Conservation (phyloP, 2,797 vertebrate genomes). For the Coluber constrictor region DNA sequence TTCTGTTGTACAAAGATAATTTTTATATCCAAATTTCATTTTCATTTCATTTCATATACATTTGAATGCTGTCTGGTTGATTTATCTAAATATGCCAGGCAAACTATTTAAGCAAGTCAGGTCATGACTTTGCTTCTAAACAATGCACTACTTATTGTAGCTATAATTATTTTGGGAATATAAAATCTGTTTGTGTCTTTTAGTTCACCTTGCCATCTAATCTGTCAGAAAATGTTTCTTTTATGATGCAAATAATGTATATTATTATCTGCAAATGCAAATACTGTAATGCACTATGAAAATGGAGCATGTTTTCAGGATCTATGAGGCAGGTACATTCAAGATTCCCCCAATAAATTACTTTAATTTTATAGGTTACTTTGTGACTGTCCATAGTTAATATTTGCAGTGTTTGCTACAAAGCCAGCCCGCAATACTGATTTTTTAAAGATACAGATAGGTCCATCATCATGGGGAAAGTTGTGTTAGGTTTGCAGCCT, state of each 20-base stretch:
- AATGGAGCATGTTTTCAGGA: not conserved
- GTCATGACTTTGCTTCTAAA: not conserved
- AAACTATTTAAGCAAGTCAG: not conserved
- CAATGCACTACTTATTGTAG: not conserved
- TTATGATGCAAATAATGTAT: not conserved
- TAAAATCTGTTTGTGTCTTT: not conserved
- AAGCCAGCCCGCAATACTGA: not conserved
- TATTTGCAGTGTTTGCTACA: not conserved
- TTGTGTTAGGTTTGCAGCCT: not conserved
- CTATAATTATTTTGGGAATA: not conserved
- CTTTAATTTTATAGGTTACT: not conserved
- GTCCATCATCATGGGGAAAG: not conserved
- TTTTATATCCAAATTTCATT: not conserved
- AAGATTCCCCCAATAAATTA: not conserved
- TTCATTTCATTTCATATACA: not conserved
- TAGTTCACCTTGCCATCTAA: slow-evolving; percentile 12
- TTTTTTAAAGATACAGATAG: not conserved
- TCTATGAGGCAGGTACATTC: not conserved
- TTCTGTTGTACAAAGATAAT: not conserved
- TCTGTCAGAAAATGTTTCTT: rapidly evolving
- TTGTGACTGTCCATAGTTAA: not conserved
- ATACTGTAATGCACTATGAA: not conserved
- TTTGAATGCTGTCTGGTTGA: not conserved
- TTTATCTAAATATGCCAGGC: slow-evolving; percentile 4
- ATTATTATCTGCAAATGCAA: not conserved